These are phyloP conservation scores for Sorex fumeus DNA, from an alignment of 2,113 vertebrate genomes.

Conservation along the genomic window DNA sequence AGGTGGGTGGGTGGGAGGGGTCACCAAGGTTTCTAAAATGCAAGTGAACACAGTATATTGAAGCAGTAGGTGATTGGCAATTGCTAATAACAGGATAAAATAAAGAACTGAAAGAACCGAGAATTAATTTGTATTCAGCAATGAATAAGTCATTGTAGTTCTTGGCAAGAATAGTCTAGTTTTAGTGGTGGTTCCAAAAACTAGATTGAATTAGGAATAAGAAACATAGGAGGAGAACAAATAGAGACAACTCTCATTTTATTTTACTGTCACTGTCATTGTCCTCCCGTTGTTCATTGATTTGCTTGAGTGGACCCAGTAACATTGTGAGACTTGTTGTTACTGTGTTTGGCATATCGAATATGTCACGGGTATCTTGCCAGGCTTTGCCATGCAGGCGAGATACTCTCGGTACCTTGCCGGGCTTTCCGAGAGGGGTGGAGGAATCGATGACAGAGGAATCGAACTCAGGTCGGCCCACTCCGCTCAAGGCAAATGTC, in stretches of 20 bases:
- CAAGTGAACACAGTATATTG: background rate
- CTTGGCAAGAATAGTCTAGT: background rate
- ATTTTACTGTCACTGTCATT: too few species aligned
- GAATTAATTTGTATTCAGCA: background rate
- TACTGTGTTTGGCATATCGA: too few species aligned
- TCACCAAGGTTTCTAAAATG: conserved; percentile 27
- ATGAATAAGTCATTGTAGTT: background rate
- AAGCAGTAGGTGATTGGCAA: background rate
- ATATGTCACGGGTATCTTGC: too few species aligned
- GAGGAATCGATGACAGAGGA: too few species aligned
- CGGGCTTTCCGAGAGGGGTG: too few species aligned
- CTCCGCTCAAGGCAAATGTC: too few species aligned
- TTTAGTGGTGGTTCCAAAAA: background rate
- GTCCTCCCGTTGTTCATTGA: too few species aligned
- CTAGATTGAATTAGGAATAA: background rate
- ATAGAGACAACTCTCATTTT: background rate
- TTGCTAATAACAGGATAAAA: background rate
- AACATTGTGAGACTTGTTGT: too few species aligned
- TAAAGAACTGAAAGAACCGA: background rate
- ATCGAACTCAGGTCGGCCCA: too few species aligned
- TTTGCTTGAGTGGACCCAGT: too few species aligned
- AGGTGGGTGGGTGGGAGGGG: background rate
- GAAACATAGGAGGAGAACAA: background rate
- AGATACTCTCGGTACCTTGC: too few species aligned
- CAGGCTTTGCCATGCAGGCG: too few species aligned